Base-by-base conservation (phyloP, 2,113 vertebrate species). In the Mesocricetus auratus region DNA sequence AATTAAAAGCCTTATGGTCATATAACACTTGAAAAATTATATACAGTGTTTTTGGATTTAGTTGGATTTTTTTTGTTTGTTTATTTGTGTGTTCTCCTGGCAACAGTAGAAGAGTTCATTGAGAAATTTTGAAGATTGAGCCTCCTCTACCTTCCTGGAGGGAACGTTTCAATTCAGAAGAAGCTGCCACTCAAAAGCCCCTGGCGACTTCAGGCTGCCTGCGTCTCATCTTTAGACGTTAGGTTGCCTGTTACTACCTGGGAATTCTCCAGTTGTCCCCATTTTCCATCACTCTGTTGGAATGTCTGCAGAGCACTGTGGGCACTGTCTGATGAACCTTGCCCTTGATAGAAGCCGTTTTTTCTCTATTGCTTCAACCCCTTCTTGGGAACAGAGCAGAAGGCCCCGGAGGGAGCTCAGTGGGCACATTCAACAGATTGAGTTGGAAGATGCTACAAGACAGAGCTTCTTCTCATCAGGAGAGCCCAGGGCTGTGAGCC, bases 381-480 rank as follows among this genome's bases (percentile, higher is more conserved):
- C 33, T 5, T 12, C 16, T 33, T 5, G 5, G 16, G 7, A n/a
- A 42, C 2, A 0, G 11, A 6, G 16, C 26, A 4, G 10, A 42
- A 71, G 15, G 31, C 19, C 19, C 0, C 19, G 0, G 2, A 7
- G 29, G 85, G 75, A 42, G 36, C 50, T 69, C 39, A 36, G 5
- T 0, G 60, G 68, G 33, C 7, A 13, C 3, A n/a, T 7, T 62
- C 21, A 7, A 66, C 3, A 77, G 15, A 45, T 1, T 17, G 26
- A 16, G 31, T 39, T 4, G 5, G 50, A 29, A 8, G 6, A 39
- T 31, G 16, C n/a, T 5, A 0, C 3, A 16, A 8, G 29, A 53
- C 15, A 6, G 15, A 39, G 21, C 24, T 9, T 12, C 24, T 9
- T 12, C 9, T 69, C 10, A 24, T 17, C 4, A 15, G 15, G 22